A percentile compares a stretch with the other conserved stretches of the same genome.
Evolutionary conservation across 2,113 vertebrate species (phyloP).

Genomic region (Pterophyllum scalare): DNA sequence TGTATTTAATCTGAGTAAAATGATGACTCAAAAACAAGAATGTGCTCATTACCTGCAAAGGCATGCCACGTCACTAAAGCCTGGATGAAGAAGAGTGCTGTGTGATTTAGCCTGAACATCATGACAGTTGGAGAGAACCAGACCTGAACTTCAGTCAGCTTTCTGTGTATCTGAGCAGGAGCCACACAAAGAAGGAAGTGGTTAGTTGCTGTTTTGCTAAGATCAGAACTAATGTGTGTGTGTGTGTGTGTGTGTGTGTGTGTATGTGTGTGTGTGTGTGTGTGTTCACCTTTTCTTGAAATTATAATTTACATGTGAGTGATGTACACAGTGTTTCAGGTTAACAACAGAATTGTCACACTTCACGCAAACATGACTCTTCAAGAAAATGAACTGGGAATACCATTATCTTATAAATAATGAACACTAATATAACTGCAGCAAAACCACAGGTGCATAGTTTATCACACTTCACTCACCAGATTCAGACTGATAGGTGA

Average conservation of each 20-base stretch:
- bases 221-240: neutral
- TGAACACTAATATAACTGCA: too few species aligned
- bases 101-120: neutral
- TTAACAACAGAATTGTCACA: neutral
- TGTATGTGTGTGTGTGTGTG: too few species aligned
- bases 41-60: slow-evolving; percentile 35
- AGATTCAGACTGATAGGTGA: too few species aligned
- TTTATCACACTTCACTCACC: too few species aligned
- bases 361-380: too few species aligned
- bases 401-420: too few species aligned
- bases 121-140: neutral
- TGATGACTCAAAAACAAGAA: neutral
- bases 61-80: neutral
- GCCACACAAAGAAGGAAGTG: too few species aligned
- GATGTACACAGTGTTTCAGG: neutral
- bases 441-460: too few species aligned
- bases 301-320: neutral
- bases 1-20: neutral
- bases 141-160: neutral
- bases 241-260: neutral
- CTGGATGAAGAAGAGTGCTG: slow-evolving; percentile 22
- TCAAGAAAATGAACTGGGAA: too few species aligned
- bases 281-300: neutral
- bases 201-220: neutral
- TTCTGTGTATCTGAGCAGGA: neutral